These are phyloP conservation scores for Pseudochirops cupreus DNA, from an alignment of 2,797 vertebrate genomes.

Conservation along the genomic window DNA sequence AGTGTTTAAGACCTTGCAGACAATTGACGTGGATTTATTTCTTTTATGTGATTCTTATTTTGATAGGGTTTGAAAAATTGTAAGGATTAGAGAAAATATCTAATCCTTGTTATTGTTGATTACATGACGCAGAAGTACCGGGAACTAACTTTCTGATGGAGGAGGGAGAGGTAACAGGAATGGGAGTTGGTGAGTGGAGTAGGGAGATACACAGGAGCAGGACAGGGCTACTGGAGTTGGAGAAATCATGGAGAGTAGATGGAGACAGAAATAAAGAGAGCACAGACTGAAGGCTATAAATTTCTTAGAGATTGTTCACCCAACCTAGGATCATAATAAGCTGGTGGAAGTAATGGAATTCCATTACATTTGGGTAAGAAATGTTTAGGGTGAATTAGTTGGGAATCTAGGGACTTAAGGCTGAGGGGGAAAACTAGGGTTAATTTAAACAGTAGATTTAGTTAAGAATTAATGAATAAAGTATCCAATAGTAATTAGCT, in stretches of 20 bases:
- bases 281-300: neutral
- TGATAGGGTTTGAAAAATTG: neutral
- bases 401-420: neutral
- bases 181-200: neutral
- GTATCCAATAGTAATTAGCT: neutral
- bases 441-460: neutral
- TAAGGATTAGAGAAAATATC: neutral
- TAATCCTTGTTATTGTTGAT: neutral
- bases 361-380: neutral
- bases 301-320: neutral
- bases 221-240: neutral
- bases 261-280: neutral
- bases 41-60: neutral
- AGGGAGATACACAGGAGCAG: neutral
- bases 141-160: neutral
- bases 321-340: neutral
- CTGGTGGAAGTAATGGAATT: neutral
- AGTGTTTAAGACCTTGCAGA: neutral
- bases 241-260: neutral
- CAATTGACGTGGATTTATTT: neutral
- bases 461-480: neutral
- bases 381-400: neutral
- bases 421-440: neutral
- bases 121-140: neutral
- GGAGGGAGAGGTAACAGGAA: neutral